Base-by-base conservation (phyloP, 2,113 vertebrate genomes). In the Polypterus bichir region DNA sequence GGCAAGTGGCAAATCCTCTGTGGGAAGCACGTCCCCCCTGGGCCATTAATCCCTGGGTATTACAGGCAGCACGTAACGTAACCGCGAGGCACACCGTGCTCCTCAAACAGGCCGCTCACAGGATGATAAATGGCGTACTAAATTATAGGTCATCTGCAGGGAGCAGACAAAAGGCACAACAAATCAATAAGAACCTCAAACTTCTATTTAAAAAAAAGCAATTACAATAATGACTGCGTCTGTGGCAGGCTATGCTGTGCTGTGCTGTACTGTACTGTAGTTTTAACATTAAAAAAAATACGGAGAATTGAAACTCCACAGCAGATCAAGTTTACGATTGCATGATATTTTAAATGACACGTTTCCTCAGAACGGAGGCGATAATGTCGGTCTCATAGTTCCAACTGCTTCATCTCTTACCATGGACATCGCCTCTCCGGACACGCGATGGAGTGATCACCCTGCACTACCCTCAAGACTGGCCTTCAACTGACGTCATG, bases 101-200 rank as follows among this genome's bases (percentile, higher is more conserved):
- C 56, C 49, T 60, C 58, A 69, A 59, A 65, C 47, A 71, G 65
- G 3, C 7, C 51, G 60, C 58, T 64, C 71, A 62, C 4, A 63
- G 64, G 69, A 69, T 57, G 71, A 65, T 62, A 67, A 71, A 63
- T 56, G 57, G 58, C 79, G 64, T 49, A 66, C 2, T 60, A 68
- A 75, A 73, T 66, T 69, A 65, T 7, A 66, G 47, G 58, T 68
- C n/a, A 54, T 63, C 69, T 70, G 64, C 51, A 53, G 68, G 62
- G 73, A 71, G 69, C 70, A 68, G 46, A 49, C 44, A 57, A 65
- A 59, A 59, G 54, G 49, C 55, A 46, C 45, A 3, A 54, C 64
- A 73, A 74, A 76, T 64, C 66, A 66, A 65, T 65, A 60, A 2
- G 44, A 73, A 73, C 65, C 68, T 4, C 55, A 61, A 73, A 73